A percentile compares a stretch with the other conserved stretches of the same genome.
Conservation (phyloP, 2,888 invertebrate genomes). For the Ichneumoninae sp. region DNA sequence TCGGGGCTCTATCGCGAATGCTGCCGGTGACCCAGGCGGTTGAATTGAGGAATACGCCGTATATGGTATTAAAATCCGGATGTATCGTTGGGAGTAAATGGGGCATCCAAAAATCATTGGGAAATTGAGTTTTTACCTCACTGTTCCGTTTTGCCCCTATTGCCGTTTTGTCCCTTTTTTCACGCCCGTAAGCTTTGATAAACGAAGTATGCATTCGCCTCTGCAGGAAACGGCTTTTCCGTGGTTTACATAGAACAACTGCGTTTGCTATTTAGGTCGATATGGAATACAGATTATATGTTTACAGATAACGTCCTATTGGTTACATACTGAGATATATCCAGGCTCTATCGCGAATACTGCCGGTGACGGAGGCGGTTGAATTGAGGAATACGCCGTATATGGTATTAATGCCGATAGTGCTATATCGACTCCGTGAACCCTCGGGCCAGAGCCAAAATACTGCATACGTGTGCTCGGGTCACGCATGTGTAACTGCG, state of each 20-base stretch:
- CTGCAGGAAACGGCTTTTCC: not conserved
- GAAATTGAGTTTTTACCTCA: no score
- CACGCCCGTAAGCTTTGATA: not conserved
- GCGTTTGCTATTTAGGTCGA: not conserved
- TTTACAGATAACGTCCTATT: not conserved
- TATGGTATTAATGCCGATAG: conserved; percentile 38
- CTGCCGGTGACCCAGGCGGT: not conserved
- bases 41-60: conserved; percentile 17
- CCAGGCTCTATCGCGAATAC: not conserved
- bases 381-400: conserved; percentile 12
- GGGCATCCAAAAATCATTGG: no score
- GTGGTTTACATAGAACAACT: not conserved
- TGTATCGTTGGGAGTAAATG: no score
- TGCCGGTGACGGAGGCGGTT: not conserved
- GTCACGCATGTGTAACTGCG: not conserved
- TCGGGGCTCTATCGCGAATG: not conserved
- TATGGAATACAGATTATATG: not conserved
- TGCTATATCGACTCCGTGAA: not conserved
- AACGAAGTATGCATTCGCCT: not conserved
- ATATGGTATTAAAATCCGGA: conserved; percentile 26
- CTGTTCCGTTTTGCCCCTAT: no score
- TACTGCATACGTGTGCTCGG: not conserved
- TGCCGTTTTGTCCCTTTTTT: not conserved
- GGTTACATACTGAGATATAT: not conserved
- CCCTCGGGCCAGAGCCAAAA: not conserved